Conservation (phyloP, 2,888 invertebrate genomes). For the Andrena bicolor region DNA sequence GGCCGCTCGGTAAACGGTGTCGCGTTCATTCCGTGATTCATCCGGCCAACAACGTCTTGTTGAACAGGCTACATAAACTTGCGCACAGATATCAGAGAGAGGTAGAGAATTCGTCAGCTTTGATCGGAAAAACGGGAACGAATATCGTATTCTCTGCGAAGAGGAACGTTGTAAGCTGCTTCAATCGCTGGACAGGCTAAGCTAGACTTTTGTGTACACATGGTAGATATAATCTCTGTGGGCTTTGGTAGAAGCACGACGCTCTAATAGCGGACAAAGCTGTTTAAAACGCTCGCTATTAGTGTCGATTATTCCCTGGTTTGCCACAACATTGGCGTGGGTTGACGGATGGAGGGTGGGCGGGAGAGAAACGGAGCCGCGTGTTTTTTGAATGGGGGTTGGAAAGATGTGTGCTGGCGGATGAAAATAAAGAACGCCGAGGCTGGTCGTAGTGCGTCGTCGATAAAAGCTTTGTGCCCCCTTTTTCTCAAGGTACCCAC, state of each 20-base stretch:
- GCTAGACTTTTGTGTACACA: not conserved
- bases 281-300: not conserved
- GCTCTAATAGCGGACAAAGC: not conserved
- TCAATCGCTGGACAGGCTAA: not conserved
- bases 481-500: slow-evolving; percentile 48
- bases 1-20: slow-evolving; percentile 36
- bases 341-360: not conserved
- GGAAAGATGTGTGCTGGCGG: slow-evolving; percentile 17
- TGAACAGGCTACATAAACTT: too few species aligned
- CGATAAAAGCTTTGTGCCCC: slow-evolving; percentile 64
- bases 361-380: not conserved
- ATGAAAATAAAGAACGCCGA: slow-evolving; percentile 51
- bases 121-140: not conserved
- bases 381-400: slow-evolving; percentile 20
- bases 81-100: too few species aligned
- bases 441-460: slow-evolving; percentile 22
- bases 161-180: not conserved
- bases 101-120: not conserved
- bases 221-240: not conserved
- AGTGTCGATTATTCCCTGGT: not conserved
- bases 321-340: not conserved
- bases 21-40: slow-evolving; percentile 8
- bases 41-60: not conserved
- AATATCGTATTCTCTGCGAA: not conserved
- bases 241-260: not conserved